Evolutionary conservation across 2,797 vertebrate species (phyloP), one percentile per base, ranked within the genome.

Genomic region (Saguinus oedipus): DNA sequence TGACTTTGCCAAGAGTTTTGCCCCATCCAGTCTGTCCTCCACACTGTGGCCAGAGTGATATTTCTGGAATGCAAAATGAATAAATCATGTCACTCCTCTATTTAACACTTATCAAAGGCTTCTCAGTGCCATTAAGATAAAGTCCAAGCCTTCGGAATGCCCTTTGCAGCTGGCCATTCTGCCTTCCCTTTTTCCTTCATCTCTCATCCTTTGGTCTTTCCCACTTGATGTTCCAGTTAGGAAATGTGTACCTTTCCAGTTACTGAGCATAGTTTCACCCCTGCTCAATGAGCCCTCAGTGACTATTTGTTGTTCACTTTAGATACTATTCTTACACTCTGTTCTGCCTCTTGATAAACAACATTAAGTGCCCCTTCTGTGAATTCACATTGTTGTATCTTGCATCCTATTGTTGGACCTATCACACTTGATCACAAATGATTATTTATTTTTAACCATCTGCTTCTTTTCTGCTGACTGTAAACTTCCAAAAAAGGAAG

Each of bases 31-130:
- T 75, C 27, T 59, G 55, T 70, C 74, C 76, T 82, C 42, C 33
- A 74, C 14, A 55, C 8, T 24, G 4, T 10, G 89, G 12, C 22
- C 15, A 39, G 61, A 84, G 33, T 39, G 48, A 93, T 50, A 44
- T 39, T 89, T 84, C 5, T 30, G 88, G 79, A 96, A 95, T 27
- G 82, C 15, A 72, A 61, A 86, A 61, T 84, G 79, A 91, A 94
- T 88, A 78, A 85, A 94, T 91, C 92, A 68, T 89, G 74, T 42
- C 86, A 57, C 22, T 93, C 26, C 30, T 59, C 48, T 90, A 48
- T 22, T 91, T 88, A 87, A 76, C 50, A 92, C 50, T 90, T 42
- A 94, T 92, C 92, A 85, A 90, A 92, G 55, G 15, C 30, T 95
- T 94, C 50, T 68, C 9, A 36, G 1, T 53, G 46, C 33, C 68